Evolutionary conservation across 2,797 vertebrate genomes (phyloP), one percentile per base, ranked within the genome.

Genomic region (Gymnodraco acuticeps): DNA sequence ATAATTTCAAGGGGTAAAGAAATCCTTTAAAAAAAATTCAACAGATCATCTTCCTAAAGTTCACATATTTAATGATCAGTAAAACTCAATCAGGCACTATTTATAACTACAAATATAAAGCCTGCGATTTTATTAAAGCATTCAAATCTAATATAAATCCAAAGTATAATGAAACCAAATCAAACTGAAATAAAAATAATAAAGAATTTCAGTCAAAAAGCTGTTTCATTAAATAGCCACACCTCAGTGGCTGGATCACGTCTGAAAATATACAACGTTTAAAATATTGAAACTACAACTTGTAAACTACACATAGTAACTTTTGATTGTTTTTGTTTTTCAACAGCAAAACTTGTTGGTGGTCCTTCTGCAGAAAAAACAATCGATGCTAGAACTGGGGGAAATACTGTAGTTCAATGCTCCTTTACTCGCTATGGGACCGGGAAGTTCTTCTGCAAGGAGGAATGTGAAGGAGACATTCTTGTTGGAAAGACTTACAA

Each of bases 401-500:
- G 0, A 31, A 20, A 45, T 3, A 0, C 82, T 48, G 31, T 54
- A 0, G 53, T 71, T 2, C 1, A 0, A 4, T 68, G 1, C 14
- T 0, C 0, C 27, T 53, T 70, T 46, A 0, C 1, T 20, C 0
- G 0, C 10, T 1, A 0, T 20, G 0, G 0, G 3, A 14, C 2
- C 0, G 5, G 2, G 17, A 23, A 2, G 0, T 14, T 7, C 0
- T 60, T 83, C 55, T 83, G 72, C 41, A 69, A 20, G 19, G 48
- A 2, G 9, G 3, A 12, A 1, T 75, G 76, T 73, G 0, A 20
- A 27, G 0, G 1, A 27, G 7, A 0, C 1, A 0, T 52, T 8
- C 54, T 75, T 0, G 11, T 70, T 45, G 0, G 1, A 14, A 52
- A 54, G 3, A 3, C 0, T 2, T 0, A 0, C 2, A 42, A 41